phyloP scores from a whole-genome alignment of 2,888 invertebrate species.

The Xestoiulus laeticollis region DNA sequence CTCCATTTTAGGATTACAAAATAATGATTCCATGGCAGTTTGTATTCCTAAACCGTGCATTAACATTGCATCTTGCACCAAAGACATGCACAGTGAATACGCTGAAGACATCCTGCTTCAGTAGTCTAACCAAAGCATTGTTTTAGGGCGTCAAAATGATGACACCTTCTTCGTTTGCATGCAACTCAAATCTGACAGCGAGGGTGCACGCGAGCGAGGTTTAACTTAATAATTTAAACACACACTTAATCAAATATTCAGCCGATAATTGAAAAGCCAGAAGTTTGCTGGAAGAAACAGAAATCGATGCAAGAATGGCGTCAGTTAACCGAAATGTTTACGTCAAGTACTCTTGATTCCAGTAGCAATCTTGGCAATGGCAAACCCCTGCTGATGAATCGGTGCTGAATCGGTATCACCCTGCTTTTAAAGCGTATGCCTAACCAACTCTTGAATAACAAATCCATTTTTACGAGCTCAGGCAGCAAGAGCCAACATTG shows the following conservation, averaged over 20 bases:
- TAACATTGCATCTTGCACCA: too few species aligned
- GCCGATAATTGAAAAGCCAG: conserved; percentile 19
- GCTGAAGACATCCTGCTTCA: not conserved
- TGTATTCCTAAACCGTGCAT: too few species aligned
- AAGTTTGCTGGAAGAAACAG: not conserved
- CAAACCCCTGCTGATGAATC: not conserved
- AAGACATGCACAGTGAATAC: too few species aligned
- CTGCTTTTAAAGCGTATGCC: not conserved
- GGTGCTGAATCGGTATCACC: not conserved
- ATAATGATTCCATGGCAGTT: too few species aligned
- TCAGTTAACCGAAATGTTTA: not conserved
- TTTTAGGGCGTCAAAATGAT: conserved; percentile 17
- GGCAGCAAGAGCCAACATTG: too few species aligned
- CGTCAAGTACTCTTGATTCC: not conserved
- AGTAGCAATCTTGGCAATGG: not conserved
- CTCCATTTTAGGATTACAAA: too few species aligned
- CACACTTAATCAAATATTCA: conserved; percentile 26
- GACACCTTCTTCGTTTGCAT: conserved; percentile 26
- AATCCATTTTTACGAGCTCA: not conserved
- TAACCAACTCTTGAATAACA: not conserved
- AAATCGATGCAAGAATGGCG: not conserved
- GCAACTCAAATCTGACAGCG: conserved; percentile 15
- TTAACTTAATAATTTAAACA: conserved; percentile 26
- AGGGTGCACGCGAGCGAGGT: conserved; percentile 9
- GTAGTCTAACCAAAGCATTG: not conserved